Base-by-base conservation (phyloP, 2,797 vertebrate species). In the Miopithecus talapoin region DNA sequence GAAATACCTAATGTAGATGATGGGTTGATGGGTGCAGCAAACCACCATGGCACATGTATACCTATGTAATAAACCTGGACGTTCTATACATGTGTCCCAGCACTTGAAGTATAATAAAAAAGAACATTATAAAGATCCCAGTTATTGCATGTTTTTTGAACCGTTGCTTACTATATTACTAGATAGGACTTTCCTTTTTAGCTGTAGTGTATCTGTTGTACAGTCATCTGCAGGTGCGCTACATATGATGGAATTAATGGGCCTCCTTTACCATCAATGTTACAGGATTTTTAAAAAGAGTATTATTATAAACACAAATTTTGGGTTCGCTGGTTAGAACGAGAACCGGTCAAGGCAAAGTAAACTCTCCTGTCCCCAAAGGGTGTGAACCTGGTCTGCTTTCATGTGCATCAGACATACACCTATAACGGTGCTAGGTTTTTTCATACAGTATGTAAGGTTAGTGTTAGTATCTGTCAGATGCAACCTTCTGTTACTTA, bases 271-370 rank as follows among this genome's bases (percentile, higher is more conserved):
- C 99, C 99, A 30, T 99, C 99, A 7, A 99, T 99, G 98, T 98
- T 99, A 98, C 99, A 99, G 99, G 99, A 99, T 99, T 99, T 99
- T 98, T 99, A 99, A 97, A 99, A 99, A 99, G 99, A 99, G 98
- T 99, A 99, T 99, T 99, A 99, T 98, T 99, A 99, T 99, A 99
- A 99, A 98, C 99, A 99, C 97, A 99, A 99, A 99, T 99, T 99
- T 98, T 99, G 99, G 98, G 99, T 99, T 98, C 99, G 99, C 98
- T 99, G 99, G 99, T 98, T 99, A 98, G 99, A 99, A 98, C 99
- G 99, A 98, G 99, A 99, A 98, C 99, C 99, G 86, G 98, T 99
- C 97, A 99, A 99, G 98, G 98, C 99, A 85, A 99, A 99, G 99
- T 99, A 99, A 99, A 98, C 30, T 84, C 75, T 98, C 88, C 88